Evolutionary conservation across 2,113 vertebrate species (phyloP).

Genomic region (Dicrurus megarhynchus): DNA sequence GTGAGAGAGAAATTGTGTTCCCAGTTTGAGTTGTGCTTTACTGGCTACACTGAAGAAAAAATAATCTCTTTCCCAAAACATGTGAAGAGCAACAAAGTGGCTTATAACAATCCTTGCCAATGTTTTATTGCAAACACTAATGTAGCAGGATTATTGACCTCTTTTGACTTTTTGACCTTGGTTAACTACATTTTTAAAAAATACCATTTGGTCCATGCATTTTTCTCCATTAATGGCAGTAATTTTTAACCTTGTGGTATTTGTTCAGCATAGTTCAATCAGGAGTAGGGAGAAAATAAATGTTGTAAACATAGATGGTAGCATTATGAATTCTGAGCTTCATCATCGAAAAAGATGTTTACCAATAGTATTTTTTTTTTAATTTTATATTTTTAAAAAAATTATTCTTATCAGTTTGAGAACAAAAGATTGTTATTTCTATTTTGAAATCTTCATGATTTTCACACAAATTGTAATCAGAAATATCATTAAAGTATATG

Average conservation of each 20-base stretch:
- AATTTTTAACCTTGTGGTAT: conserved; percentile 20
- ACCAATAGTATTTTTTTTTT: not conserved
- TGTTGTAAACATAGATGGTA: not conserved
- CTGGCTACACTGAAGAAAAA: not conserved
- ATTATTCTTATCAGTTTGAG: not conserved
- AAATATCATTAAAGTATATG: not conserved
- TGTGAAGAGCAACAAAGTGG: not conserved
- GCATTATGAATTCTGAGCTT: not conserved
- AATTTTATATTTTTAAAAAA: not conserved
- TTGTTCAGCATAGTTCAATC: not conserved
- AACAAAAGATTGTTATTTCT: not conserved
- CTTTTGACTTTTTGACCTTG: conserved; percentile 16
- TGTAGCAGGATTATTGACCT: conserved; percentile 16
- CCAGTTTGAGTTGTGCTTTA: not conserved
- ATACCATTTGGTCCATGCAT: not conserved
- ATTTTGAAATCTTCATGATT: not conserved
- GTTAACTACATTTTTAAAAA: conserved; percentile 25
- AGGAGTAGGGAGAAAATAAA: not conserved
- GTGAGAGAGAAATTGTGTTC: not conserved
- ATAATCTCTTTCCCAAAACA: not conserved
- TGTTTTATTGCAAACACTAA: conserved; percentile 33
- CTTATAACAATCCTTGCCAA: not conserved
- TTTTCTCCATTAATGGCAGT: not conserved
- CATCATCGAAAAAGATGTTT: not conserved
- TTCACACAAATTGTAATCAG: not conserved